Conservation (phyloP, 2,797 vertebrate species). For the Cossypha niveicapilla region DNA sequence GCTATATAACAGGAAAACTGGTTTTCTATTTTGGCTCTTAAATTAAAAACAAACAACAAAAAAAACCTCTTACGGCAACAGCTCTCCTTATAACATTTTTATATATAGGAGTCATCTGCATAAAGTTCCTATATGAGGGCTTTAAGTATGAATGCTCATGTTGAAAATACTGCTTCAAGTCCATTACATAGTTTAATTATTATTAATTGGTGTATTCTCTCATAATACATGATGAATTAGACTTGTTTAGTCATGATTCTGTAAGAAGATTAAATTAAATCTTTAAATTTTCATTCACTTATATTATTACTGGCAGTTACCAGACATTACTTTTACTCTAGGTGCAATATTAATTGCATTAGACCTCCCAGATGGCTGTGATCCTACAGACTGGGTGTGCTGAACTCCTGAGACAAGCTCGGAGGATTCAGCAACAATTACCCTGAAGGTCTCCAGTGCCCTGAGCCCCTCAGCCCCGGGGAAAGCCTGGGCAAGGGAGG, state of each 20-base stretch:
- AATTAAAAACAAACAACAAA: background rate
- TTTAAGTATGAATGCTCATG: background rate
- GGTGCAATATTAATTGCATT: background rate
- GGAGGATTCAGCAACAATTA: background rate
- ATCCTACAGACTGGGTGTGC: background rate
- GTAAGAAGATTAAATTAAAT: background rate
- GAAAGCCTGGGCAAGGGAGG: background rate
- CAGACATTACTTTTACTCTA: background rate
- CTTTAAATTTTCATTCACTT: background rate
- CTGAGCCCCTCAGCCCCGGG: background rate
- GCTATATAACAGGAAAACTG: background rate
- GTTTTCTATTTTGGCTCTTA: background rate
- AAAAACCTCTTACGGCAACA: background rate
- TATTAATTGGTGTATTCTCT: background rate
- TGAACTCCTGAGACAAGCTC: background rate
- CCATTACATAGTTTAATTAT: background rate
- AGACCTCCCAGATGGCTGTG: background rate
- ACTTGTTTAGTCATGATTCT: background rate
- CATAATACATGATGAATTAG: background rate
- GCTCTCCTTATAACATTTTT: background rate
- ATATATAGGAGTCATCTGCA: background rate
- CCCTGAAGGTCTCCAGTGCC: background rate
- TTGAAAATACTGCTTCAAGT: background rate
- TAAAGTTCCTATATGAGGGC: accelerated
- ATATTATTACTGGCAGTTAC: background rate